Evolutionary conservation across 2,797 vertebrate species (phyloP).

Genomic region (Clarias platycephalus): DNA sequence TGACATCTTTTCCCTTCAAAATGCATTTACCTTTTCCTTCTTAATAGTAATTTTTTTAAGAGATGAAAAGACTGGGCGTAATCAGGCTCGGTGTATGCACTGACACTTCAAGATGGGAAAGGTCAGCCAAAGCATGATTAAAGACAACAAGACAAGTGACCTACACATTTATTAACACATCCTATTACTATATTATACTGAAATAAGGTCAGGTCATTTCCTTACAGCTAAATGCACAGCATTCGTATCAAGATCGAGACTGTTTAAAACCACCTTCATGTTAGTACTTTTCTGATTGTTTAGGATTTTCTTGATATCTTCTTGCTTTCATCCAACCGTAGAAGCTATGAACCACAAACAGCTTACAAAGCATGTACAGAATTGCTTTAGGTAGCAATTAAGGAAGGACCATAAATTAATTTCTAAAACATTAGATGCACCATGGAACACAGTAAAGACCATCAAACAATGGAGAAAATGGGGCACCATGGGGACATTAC

Average conservation of each 20-base stretch:
- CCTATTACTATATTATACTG: not conserved
- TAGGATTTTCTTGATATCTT: not conserved
- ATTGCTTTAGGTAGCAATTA: not conserved
- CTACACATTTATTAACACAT: slow-evolving; percentile 35
- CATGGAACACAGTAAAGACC: not conserved
- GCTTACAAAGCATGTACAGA: not conserved
- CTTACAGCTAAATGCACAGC: not conserved
- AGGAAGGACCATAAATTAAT: not conserved
- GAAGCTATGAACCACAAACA: not conserved
- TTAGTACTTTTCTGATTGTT: not conserved
- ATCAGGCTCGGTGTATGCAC: not conserved
- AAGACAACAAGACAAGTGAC: slow-evolving; percentile 20
- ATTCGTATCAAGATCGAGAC: not conserved
- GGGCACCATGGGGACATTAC: not conserved
- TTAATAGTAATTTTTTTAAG: not conserved
- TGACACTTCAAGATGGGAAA: slow-evolving; percentile 5
- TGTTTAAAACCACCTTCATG: not conserved
- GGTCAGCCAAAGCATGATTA: slow-evolving; percentile 7
- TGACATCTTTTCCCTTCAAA: slow-evolving; percentile 4
- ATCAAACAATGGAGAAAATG: not conserved
- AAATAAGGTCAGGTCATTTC: not conserved
- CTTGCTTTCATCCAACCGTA: not conserved
- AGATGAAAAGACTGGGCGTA: not conserved
- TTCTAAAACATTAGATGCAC: not conserved
- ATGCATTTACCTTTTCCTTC: slow-evolving; percentile 21